Conservation (phyloP, 2,888 invertebrate genomes). For the Phytoseiulus persimilis region DNA sequence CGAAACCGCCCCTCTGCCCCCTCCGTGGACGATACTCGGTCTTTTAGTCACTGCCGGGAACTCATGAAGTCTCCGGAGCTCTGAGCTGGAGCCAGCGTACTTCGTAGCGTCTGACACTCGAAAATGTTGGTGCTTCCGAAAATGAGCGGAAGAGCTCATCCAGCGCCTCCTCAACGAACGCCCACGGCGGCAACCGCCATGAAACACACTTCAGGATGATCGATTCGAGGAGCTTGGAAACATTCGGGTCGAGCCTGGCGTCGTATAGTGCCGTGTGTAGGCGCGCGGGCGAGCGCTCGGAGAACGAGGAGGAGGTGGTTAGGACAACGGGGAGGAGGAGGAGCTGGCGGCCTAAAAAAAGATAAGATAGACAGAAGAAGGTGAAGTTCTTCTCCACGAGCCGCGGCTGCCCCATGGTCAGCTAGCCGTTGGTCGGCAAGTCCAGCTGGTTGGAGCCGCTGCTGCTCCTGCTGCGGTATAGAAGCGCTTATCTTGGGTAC, state of each 20-base stretch:
- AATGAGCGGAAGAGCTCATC: background rate
- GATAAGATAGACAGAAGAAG: conserved; percentile 5
- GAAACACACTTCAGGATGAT: background rate
- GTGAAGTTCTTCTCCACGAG: background rate
- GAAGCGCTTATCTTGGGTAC: conserved; percentile 38
- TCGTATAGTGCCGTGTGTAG: background rate
- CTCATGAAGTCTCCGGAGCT: too few relatives aligned
- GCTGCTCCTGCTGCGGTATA: background rate
- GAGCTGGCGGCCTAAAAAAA: background rate
- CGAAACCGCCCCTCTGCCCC: background rate
- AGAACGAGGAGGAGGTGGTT: background rate
- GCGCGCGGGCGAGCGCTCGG: background rate
- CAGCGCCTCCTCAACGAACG: too few relatives aligned
- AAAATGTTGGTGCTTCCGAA: too few relatives aligned
- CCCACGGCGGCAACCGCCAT: background rate
- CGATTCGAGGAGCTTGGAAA: background rate
- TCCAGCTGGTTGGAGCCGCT: background rate
- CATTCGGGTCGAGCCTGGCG: background rate
- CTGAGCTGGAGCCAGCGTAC: too few relatives aligned
- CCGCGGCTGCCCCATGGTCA: background rate
- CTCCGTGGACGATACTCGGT: background rate
- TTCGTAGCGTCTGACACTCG: too few relatives aligned
- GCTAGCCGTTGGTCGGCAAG: background rate
- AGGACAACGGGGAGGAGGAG: background rate
- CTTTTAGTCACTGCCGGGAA: too few relatives aligned